phyloP scores from a whole-genome alignment of 2,888 invertebrate genomes.

The Enchytraeus crypticus region DNA sequence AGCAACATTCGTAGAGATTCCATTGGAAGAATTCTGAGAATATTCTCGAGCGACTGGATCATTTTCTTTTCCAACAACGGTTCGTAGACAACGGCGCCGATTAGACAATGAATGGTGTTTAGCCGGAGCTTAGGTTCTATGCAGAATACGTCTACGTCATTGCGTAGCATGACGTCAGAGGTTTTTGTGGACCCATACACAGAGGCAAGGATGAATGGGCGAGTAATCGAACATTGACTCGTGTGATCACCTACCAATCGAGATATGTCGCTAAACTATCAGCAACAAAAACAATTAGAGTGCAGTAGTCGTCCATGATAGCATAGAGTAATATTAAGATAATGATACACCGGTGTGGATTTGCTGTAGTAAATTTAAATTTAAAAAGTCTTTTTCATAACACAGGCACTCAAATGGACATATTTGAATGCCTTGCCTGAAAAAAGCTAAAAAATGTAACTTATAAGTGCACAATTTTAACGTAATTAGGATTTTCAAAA shows the following conservation, averaged over 20 bases:
- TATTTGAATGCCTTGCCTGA: too few species aligned
- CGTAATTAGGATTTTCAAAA: too few species aligned
- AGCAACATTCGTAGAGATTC: neutral
- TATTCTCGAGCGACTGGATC: neutral
- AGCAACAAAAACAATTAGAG: too few species aligned
- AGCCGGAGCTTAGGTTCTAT: neutral
- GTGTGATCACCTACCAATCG: neutral
- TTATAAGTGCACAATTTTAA: too few species aligned
- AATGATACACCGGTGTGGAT: too few species aligned
- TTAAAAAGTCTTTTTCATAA: too few species aligned
- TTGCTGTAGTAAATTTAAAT: too few species aligned
- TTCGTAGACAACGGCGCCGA: neutral
- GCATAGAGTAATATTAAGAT: too few species aligned
- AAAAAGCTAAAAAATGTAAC: too few species aligned
- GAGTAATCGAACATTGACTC: neutral
- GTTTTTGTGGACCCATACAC: neutral
- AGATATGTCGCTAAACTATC: neutral
- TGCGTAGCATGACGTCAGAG: neutral
- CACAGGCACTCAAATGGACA: too few species aligned
- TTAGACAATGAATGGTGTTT: conserved; percentile 1
- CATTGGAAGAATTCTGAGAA: neutral
- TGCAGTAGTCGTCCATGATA: too few species aligned
- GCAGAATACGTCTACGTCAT: neutral
- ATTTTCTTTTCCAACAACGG: neutral
- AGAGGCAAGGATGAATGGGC: neutral